These are phyloP conservation scores for Desmophyllum pertusum DNA, from an alignment of 92 coral and sea anemone species.

Conservation along the genomic window DNA sequence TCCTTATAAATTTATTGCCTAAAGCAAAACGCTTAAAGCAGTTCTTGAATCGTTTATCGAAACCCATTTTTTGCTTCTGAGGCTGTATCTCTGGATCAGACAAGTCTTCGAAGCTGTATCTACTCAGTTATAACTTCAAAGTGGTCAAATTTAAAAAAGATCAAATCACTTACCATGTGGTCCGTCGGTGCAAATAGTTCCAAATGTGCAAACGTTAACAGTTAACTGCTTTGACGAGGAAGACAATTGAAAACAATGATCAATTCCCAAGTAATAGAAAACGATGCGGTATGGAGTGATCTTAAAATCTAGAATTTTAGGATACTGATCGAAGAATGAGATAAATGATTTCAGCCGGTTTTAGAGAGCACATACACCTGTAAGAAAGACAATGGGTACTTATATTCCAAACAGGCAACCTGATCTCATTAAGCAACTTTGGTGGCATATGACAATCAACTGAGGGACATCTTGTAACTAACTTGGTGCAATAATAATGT, in stretches of 20 bases:
- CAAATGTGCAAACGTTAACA: background rate
- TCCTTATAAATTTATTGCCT: background rate
- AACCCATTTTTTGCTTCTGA: background rate
- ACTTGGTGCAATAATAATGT: background rate
- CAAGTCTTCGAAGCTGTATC: background rate
- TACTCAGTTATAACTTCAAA: background rate
- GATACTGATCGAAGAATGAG: background rate
- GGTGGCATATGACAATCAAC: conserved; percentile 30
- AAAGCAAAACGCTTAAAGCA: background rate
- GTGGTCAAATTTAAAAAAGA: background rate
- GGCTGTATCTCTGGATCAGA: background rate
- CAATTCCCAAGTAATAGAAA: background rate
- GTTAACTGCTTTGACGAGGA: background rate
- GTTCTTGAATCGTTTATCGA: background rate
- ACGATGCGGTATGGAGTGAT: background rate
- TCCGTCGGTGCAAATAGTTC: background rate
- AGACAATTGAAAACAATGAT: background rate
- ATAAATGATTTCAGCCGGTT: background rate
- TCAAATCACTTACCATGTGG: background rate
- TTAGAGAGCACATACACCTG: conserved; percentile 16
- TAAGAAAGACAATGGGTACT: conserved; percentile 3
- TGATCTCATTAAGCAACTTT: background rate
- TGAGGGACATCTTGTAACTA: background rate
- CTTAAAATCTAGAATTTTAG: background rate
- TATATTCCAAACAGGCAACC: background rate